A percentile compares a stretch with the other conserved stretches of the same genome.
These are phyloP conservation scores for Oikopleura albicans DNA, from an alignment of 23 tunicate genomes.

Conservation along the genomic window DNA sequence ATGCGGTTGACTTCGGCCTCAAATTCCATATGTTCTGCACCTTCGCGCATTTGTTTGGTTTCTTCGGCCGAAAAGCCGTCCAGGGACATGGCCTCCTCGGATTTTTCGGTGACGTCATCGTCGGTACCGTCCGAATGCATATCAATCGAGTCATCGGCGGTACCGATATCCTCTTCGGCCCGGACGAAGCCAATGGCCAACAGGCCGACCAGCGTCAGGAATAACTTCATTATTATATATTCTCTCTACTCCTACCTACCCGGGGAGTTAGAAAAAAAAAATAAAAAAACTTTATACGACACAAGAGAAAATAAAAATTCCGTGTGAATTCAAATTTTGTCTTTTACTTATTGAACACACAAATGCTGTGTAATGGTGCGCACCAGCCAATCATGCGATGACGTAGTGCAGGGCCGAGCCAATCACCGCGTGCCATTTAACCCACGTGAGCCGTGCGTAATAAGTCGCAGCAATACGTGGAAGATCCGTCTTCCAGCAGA, in stretches of 20 bases:
- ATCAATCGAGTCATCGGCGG: neutral
- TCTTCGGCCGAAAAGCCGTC: slow-evolving; percentile 85
- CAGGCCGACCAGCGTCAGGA: neutral
- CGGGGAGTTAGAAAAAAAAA: neutral
- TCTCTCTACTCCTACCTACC: neutral
- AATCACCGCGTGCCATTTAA: too few relatives aligned
- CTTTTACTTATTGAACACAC: too few relatives aligned
- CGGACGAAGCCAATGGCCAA: neutral
- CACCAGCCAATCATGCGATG: too few relatives aligned
- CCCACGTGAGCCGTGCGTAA: too few relatives aligned
- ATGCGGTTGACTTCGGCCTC: slow-evolving; percentile 97
- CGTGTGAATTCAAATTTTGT: neutral
- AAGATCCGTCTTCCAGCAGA: too few relatives aligned
- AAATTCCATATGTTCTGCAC: slow-evolving; percentile 65
- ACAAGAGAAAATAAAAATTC: too few relatives aligned
- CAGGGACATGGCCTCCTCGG: slow-evolving; percentile 75
- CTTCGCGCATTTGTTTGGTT: slow-evolving; percentile 69
- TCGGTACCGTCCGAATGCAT: neutral
- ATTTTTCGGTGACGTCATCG: slow-evolving; percentile 23
- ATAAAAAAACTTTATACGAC: neutral
- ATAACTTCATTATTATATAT: neutral
- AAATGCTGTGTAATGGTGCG: too few relatives aligned
- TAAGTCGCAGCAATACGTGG: too few relatives aligned
- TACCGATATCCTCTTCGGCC: neutral
- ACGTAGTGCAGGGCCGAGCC: too few relatives aligned